Evolutionary conservation across 2,888 invertebrate species (phyloP), one percentile per base, ranked within the genome.

Genomic region (Fragum fragum): DNA sequence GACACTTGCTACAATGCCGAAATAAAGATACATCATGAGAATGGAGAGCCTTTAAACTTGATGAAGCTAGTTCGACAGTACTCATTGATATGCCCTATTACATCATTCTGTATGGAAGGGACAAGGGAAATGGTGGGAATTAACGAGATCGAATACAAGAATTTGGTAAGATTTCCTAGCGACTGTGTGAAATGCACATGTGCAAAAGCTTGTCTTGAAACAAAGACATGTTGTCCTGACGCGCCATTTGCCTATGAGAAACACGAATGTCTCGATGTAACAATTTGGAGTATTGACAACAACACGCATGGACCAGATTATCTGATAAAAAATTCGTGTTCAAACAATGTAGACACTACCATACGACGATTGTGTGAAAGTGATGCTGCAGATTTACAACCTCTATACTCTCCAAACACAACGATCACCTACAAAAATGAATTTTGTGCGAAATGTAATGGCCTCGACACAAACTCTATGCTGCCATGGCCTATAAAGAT

Each of bases 201-300:
- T 52, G 6, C 6, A 16, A 21, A 21, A 1, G 18, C 7, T 47
- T 69, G 69, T 39, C 28, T 52, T 18, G 42, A 28, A n/a, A 52
- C 28, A 14, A 18, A 39, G 23, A 28, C 16, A 16, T 69, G 69
- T 52, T 69, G 69, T 28, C 69, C 69, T 7, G 69, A 52, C 18
- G 32, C n/a, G 1, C 0, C 1, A 21, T 16, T 26, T 18, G 69
- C 26, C 3, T 69, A 52, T 29, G 29, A 52, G 47, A 26, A 69
- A 28, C 23, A 39, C 7, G 28, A 47, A 28, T 69, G 69, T 47
- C 3, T 69, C 9, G 69, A 69, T 28, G 52, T 69, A 2, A 26
- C 26, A 18, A 14, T 61, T 16, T 32, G 29, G 61, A 26, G n/a
- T 16, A 69, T n/a, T 29, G 18, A 47, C 16, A 16, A 16, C 1